phyloP scores from a whole-genome alignment of 2,888 invertebrate species.

The Diadromus collaris region DNA sequence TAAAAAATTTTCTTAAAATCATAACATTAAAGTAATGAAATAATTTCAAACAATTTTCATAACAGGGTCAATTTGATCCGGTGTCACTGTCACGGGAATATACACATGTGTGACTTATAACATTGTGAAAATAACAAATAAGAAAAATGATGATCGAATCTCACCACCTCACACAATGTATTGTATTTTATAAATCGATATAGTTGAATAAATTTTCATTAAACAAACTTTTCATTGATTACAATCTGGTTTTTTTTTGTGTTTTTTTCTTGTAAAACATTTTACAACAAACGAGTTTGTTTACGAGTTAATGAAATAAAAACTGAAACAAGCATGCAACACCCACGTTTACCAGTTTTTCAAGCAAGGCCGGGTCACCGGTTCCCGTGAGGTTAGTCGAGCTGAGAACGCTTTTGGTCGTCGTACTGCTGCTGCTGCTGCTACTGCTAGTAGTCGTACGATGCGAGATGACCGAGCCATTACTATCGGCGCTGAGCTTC shows the following conservation, averaged over 20 bases:
- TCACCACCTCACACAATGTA: neutral
- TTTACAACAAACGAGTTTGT: constrained; percentile 16
- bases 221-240: neutral
- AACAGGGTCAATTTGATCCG: too few species aligned
- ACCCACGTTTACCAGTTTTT: constrained; percentile 78
- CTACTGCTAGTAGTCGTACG: constrained; percentile 70
- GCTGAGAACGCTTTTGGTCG: constrained; percentile 74
- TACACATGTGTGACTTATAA: too few species aligned
- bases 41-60: too few species aligned
- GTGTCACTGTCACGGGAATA: too few species aligned
- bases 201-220: neutral
- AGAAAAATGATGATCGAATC: neutral
- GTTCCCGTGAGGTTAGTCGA: constrained; percentile 70
- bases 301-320: constrained; percentile 28
- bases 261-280: neutral
- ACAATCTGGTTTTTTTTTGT: neutral
- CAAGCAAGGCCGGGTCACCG: constrained; percentile 73
- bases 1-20: neutral
- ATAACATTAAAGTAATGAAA: neutral
- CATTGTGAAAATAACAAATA: neutral
- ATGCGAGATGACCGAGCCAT: constrained; percentile 75
- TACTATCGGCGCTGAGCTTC: constrained; percentile 74
- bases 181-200: neutral
- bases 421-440: constrained; percentile 45
- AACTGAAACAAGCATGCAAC: constrained; percentile 65